Percentiles rank a stretch among this genome's conserved stretches.
Conservation (phyloP, 53 echinoderm and acorn worm genomes). For the Temnopleurus reevesii region DNA sequence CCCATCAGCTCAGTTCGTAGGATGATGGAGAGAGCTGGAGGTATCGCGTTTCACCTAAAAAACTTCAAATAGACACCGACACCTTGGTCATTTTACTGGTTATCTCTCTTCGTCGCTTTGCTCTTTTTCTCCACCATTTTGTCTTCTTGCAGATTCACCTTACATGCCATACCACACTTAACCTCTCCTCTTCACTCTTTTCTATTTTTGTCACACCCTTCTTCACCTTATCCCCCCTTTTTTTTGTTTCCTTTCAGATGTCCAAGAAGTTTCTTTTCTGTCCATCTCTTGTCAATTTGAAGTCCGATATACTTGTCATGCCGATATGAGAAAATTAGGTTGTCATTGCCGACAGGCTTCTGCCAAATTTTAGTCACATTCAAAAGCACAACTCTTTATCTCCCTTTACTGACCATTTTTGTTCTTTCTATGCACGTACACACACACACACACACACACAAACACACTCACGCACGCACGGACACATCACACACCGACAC, state of each 20-base stretch:
- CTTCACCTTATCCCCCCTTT: background rate
- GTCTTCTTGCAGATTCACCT: background rate
- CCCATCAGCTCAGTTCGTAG: slow-evolving; percentile 1
- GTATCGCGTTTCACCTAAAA: background rate
- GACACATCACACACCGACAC: background rate
- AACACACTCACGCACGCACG: too few species aligned
- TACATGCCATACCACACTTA: background rate
- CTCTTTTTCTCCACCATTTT: background rate
- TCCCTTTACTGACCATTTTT: background rate
- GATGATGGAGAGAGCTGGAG: background rate
- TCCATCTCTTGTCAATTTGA: background rate
- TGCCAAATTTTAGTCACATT: too few species aligned
- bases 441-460: too few species aligned
- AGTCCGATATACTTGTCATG: too few species aligned
- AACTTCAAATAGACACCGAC: slow-evolving; percentile 42
- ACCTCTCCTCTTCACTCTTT: background rate
- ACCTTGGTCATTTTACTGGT: background rate
- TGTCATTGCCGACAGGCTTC: too few species aligned
- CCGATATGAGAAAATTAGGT: too few species aligned
- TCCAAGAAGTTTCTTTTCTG: background rate
- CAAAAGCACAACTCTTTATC: too few species aligned
- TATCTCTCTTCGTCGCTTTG: background rate
- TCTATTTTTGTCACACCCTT: background rate
- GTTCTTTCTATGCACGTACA: background rate
- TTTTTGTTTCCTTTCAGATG: background rate